phyloP scores from a whole-genome alignment of 2,113 vertebrate species.

The Spheniscus mendiculus region DNA sequence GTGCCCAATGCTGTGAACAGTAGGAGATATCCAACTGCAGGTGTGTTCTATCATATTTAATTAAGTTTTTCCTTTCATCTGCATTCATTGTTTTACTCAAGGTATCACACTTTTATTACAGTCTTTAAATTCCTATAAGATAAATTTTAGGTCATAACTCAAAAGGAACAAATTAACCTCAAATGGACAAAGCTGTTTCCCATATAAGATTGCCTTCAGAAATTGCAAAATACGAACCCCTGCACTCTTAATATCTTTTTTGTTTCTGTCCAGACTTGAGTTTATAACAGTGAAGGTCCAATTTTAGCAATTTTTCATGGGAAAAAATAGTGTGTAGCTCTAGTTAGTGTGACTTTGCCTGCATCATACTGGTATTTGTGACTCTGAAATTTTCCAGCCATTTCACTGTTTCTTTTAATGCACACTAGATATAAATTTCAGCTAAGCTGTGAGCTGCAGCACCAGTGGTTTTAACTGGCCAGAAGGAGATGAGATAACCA shows the following conservation, averaged over 20 bases:
- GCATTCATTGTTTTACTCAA: neutral
- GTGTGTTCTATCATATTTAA: neutral
- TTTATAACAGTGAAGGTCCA: neutral
- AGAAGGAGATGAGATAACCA: neutral
- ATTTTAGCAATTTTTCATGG: neutral
- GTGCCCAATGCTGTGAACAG: neutral
- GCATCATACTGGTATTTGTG: neutral
- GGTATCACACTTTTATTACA: neutral
- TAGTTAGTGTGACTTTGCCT: neutral
- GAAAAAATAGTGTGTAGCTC: neutral
- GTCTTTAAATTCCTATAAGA: neutral
- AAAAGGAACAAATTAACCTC: neutral
- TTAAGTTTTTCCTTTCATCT: neutral
- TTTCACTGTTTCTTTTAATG: neutral
- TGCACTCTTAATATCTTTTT: neutral
- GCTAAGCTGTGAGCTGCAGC: neutral
- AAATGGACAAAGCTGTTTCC: neutral
- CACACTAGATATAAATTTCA: neutral
- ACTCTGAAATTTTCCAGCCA: neutral
- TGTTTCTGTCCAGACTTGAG: neutral
- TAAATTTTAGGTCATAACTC: neutral
- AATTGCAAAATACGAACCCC: neutral
- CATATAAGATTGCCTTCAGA: neutral
- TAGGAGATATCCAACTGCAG: neutral
- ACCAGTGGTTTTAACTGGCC: neutral